Conservation (phyloP, 2,888 invertebrate species). For the Parascotia fuliginaria region DNA sequence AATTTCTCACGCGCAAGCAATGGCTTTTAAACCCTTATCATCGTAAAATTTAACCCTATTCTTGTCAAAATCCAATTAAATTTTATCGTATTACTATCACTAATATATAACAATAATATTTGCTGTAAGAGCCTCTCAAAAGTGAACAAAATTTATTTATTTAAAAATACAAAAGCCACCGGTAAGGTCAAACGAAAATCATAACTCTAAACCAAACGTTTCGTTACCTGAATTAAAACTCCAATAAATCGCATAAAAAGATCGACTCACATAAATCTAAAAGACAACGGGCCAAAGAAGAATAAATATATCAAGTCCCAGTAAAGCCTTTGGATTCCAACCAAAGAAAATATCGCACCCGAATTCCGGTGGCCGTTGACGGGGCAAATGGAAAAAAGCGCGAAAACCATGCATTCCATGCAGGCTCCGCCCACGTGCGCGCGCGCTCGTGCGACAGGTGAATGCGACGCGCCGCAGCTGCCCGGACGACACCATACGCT, state of each 20-base stretch:
- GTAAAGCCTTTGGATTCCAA: constrained; percentile 80
- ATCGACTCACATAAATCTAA: constrained; percentile 68
- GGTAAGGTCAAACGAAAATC: constrained; percentile 17
- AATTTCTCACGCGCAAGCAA: constrained; percentile 13
- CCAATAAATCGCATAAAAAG: constrained; percentile 70
- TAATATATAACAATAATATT: no score
- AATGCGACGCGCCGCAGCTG: constrained; percentile 71
- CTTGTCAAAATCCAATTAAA: constrained; percentile 7
- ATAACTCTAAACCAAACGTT: constrained; percentile 36
- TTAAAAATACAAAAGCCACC: not conserved
- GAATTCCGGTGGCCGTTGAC: constrained; percentile 77
- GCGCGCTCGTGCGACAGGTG: constrained; percentile 76
- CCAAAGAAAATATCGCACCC: constrained; percentile 83
- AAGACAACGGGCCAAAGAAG: constrained; percentile 54
- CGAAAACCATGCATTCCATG: constrained; percentile 70
- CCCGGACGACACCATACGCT: constrained; percentile 61
- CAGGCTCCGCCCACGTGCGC: constrained; percentile 77
- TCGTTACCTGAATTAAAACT: constrained; percentile 68
- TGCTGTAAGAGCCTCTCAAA: constrained; percentile 2
- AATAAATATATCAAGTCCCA: constrained; percentile 78
- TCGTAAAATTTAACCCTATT: not conserved
- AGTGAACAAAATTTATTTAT: no score
- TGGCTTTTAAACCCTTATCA: constrained; percentile 2
- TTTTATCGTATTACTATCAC: constrained; percentile 37
- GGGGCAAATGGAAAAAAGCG: constrained; percentile 75